Evolutionary conservation across 2,888 invertebrate species (phyloP), one percentile per base, ranked within the genome.

Genomic region (Drosophila formosana): DNA sequence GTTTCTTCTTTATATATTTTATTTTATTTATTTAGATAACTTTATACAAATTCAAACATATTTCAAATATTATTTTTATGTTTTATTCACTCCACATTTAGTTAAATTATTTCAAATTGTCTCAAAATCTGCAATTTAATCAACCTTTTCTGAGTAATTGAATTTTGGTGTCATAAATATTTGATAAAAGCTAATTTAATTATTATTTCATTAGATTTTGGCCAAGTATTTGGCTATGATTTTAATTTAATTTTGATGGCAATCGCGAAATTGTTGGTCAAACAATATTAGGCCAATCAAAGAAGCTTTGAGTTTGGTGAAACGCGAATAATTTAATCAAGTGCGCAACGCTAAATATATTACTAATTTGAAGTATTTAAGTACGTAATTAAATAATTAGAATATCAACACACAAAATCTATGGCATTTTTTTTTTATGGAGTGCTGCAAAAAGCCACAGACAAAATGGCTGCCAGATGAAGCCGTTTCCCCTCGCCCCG

Each of bases 391-490:
- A 52, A 63, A 46, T 50, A 49, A 72, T 53, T 30, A 39, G 47
- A 62, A 46, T 25, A 18, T 39, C 9, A 56, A 30, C 55, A 47
- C 30, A 30, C 37, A 30, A 25, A 23, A 28, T 3, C 8, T 7
- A 4, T 55, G 52, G 18, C 34, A 46, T 49, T 52, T 72, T 41
- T 49, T 52, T 72, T 41, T 55, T 30, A 30, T 30, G 5, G 30
- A 46, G 57, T 47, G 25, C 34, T 26, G 43, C 25, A 37, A 4
- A 41, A 41, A 57, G 47, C 49, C 61, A 26, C 75, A 64, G 30
- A 28, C 53, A 50, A 78, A 78, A 68, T 74, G 63, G 75, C 75
- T 51, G 25, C 13, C 79, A 50, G 51, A 64, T 64, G 46, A 57
- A 43, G 57, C 32, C 45, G 34, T 51, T 13, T 30, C 26, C 37